phyloP scores from a whole-genome alignment of 2,888 invertebrate genomes.

The Didymodactylos carnosus region DNA sequence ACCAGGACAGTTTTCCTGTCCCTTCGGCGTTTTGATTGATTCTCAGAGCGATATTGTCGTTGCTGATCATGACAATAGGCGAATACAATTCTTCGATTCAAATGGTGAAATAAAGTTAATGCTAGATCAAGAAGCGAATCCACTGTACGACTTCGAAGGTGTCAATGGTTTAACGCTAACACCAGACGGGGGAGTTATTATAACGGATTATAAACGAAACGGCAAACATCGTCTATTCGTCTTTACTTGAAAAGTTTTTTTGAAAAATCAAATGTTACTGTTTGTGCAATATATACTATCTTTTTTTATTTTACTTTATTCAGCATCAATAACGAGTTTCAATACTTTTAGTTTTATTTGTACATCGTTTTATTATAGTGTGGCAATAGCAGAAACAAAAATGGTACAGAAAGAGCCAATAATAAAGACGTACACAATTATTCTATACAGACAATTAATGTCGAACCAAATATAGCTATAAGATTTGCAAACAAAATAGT shows the following conservation, averaged over 20 bases:
- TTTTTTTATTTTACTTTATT: background rate
- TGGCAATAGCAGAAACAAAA: no score
- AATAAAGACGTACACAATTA: no score
- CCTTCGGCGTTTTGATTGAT: background rate
- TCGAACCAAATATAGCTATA: no score
- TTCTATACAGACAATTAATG: no score
- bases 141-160: background rate
- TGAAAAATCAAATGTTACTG: background rate
- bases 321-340: no score
- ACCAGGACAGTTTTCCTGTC: background rate
- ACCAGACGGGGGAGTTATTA: background rate
- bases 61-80: background rate
- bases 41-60: background rate
- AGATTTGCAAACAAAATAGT: no score
- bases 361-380: no score
- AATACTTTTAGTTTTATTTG: no score
- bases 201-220: background rate
- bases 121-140: background rate
- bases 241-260: background rate
- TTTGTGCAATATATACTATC: background rate
- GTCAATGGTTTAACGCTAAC: background rate
- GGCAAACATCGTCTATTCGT: background rate
- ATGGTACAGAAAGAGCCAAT: no score
- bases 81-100: background rate
- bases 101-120: background rate